Percentiles rank a stretch among this genome's conserved stretches.
Conservation (phyloP, 2,797 vertebrate genomes). For the Tokudaia muenninki region DNA sequence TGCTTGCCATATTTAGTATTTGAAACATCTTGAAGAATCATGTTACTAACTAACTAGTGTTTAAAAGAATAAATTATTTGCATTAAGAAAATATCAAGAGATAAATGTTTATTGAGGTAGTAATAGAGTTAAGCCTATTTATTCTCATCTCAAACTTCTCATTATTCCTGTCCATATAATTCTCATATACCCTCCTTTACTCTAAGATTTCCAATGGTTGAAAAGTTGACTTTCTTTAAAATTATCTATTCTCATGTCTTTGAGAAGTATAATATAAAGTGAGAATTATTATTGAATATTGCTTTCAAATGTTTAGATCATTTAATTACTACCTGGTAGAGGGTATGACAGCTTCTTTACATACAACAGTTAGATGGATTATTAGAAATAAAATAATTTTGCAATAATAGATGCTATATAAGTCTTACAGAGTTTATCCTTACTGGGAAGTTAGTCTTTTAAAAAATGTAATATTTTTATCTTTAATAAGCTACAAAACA, state of each 20-base stretch:
- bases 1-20: background rate
- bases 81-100: background rate
- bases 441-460: background rate
- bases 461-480: background rate
- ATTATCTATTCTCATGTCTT: background rate
- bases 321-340: background rate
- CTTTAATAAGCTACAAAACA: background rate
- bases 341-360: constrained; percentile 1
- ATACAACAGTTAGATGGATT: constrained; percentile 16
- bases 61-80: background rate
- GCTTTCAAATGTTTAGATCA: background rate
- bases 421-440: background rate
- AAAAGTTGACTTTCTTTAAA: background rate
- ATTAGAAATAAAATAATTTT: background rate
- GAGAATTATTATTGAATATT: background rate
- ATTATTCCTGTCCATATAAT: background rate
- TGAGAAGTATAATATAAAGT: background rate
- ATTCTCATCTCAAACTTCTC: background rate
- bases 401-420: background rate
- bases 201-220: background rate
- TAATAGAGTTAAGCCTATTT: background rate
- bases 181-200: background rate
- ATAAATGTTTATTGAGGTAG: background rate
- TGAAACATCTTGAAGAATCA: constrained; percentile 11
- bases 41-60: background rate